Evolutionary conservation across 1,140 invertebrate species (phyloP).

Genomic region (Acromyrmex heyeri): DNA sequence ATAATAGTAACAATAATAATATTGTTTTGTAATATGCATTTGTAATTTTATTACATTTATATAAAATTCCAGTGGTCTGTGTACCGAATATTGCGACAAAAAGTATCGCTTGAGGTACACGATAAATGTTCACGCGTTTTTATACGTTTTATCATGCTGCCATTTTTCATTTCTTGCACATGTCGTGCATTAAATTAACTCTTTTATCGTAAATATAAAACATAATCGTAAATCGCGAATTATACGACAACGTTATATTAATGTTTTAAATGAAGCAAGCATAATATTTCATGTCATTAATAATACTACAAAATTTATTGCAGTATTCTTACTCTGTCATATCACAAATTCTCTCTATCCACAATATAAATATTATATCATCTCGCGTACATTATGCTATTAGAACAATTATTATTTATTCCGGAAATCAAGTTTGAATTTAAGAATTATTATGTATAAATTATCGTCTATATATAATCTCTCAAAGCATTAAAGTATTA

Average conservation of each 20-base stretch:
- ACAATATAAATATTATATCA: constrained; percentile 28
- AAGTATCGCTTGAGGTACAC: constrained; percentile 19
- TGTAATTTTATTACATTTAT: constrained; percentile 17
- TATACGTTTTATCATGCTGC: constrained; percentile 21
- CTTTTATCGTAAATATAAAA: constrained; percentile 53
- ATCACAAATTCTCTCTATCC: constrained; percentile 17
- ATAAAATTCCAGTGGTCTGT: neutral
- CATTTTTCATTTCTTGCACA: constrained; percentile 27
- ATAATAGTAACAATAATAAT: constrained; percentile 12
- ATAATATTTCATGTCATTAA: constrained; percentile 37
- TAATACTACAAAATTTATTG: constrained; percentile 34
- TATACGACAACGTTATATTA: constrained; percentile 29
- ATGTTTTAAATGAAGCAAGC: constrained; percentile 28
- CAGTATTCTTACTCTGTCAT: constrained; percentile 16
- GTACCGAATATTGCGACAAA: constrained; percentile 1
- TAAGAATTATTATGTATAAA: constrained; percentile 30
- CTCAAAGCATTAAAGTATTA: neutral
- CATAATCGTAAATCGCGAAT: constrained; percentile 33
- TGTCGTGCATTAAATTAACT: constrained; percentile 34
- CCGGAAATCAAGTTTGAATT: constrained; percentile 7
- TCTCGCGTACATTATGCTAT: neutral
- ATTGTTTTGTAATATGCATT: neutral
- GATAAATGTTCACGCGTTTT: constrained; percentile 49
- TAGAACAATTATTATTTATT: constrained; percentile 14
- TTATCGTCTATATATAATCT: neutral